phyloP scores from a whole-genome alignment of 53 echinoderm and acorn worm genomes.

The Mesocentrotus franciscanus region DNA sequence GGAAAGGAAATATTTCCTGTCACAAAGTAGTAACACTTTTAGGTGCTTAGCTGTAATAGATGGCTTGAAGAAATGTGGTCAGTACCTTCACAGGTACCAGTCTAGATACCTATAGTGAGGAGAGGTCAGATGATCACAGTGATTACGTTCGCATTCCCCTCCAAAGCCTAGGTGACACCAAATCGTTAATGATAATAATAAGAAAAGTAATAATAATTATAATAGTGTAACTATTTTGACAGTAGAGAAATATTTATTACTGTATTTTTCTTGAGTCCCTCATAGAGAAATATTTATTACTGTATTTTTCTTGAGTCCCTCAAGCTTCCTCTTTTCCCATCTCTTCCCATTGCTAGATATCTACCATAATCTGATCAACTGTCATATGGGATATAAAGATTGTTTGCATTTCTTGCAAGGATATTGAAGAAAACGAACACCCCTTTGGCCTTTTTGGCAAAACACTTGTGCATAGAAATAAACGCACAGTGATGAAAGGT shows the following conservation, averaged over 20 bases:
- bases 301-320: not conserved
- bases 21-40: not conserved
- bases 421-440: not conserved
- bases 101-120: no score
- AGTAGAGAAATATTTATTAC: no score
- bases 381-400: not conserved
- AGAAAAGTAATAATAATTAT: no score
- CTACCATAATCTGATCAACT: not conserved
- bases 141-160: no score
- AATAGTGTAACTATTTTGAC: no score
- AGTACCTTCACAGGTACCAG: not conserved
- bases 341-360: not conserved
- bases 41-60: not conserved
- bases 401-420: not conserved
- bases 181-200: no score
- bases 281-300: not conserved
- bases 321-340: not conserved
- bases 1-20: not conserved
- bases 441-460: slow-evolving; percentile 36
- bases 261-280: not conserved
- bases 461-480: not conserved
- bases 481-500: not conserved
- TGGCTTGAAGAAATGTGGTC: not conserved
- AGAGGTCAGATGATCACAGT: no score
- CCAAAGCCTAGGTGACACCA: no score